phyloP scores from a whole-genome alignment of 2,797 vertebrate genomes.

The Neomorphus geoffroyi region DNA sequence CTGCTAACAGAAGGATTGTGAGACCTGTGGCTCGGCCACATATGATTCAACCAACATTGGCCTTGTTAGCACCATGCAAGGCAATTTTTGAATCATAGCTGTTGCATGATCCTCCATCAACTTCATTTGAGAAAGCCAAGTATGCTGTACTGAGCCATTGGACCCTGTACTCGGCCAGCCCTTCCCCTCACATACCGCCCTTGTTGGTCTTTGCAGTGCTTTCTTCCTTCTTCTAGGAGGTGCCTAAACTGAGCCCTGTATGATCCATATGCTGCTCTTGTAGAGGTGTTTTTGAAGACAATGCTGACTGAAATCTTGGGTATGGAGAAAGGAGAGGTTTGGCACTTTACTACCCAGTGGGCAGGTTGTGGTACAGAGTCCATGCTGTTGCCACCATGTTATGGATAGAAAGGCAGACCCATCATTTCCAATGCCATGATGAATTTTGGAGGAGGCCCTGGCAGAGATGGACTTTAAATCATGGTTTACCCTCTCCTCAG shows the following conservation, averaged over 20 bases:
- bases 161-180: neutral
- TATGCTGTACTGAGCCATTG: rapidly evolving
- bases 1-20: neutral
- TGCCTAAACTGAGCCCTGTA: neutral
- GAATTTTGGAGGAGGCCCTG: neutral
- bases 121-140: neutral
- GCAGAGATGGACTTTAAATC: neutral
- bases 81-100: neutral
- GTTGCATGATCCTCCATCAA: neutral
- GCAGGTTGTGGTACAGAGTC: neutral
- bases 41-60: neutral
- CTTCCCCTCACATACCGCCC: neutral
- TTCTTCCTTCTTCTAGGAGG: neutral
- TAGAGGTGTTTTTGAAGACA: neutral
- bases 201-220: neutral
- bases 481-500: neutral
- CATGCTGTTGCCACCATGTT: rapidly evolving
- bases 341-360: neutral
- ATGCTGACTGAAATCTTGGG: neutral
- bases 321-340: neutral
- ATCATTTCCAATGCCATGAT: rapidly evolving
- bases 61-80: neutral
- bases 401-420: neutral
- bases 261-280: rapidly evolving
- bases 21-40: neutral